Conservation (phyloP, 2,113 vertebrate species). For the Oreochromis aureus region DNA sequence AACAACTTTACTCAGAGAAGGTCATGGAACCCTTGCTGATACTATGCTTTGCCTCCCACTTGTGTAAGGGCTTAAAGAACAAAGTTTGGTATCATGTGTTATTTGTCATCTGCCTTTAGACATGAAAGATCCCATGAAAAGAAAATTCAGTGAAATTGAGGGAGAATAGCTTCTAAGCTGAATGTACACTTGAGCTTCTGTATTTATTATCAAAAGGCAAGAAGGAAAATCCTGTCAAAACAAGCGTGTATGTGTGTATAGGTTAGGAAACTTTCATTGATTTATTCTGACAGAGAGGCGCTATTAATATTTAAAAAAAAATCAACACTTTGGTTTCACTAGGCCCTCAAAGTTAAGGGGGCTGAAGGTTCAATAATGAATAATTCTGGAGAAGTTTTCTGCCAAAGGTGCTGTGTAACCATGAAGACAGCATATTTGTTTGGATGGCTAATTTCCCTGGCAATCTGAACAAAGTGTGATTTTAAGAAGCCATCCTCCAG, state of each 20-base stretch:
- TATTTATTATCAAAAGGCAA: conserved; percentile 6
- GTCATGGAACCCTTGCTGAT: background rate
- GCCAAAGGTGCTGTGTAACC: conserved; percentile 1
- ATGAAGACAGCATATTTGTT: conserved; percentile 12
- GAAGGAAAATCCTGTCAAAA: background rate
- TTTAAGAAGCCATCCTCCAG: background rate
- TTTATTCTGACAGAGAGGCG: conserved; percentile 10
- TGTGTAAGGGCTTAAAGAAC: background rate
- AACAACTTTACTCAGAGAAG: background rate
- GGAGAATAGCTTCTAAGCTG: background rate
- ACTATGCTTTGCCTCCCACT: background rate
- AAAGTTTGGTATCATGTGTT: background rate
- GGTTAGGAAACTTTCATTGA: conserved; percentile 14
- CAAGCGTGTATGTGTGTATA: background rate
- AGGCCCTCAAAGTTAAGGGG: background rate
- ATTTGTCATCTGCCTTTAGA: background rate
- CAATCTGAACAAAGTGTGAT: background rate
- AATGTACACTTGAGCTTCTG: background rate
- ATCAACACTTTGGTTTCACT: background rate
- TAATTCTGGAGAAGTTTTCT: background rate
- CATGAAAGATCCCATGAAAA: background rate
- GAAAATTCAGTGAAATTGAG: background rate
- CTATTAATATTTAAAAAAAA: conserved; percentile 16
- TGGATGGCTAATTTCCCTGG: background rate
- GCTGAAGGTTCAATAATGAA: conserved; percentile 15